Percentiles rank a stretch among this genome's conserved stretches.
phyloP scores from a whole-genome alignment of 2,888 invertebrate species.

The Euclidia mi region DNA sequence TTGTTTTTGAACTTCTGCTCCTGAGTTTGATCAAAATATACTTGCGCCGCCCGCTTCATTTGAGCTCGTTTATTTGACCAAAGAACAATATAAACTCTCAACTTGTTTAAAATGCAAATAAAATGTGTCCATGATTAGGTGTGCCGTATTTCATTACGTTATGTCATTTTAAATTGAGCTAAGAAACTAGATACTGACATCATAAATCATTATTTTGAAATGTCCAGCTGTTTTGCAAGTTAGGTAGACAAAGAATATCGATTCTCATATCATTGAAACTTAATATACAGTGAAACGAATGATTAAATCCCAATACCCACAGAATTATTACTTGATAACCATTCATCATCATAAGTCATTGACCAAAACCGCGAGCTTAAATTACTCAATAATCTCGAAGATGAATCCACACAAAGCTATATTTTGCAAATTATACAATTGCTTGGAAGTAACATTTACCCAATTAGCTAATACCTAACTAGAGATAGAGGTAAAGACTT shows the following conservation, averaged over 20 bases:
- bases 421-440: constrained; percentile 9
- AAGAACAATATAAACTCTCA: constrained; percentile 40
- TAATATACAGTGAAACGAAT: too few relatives aligned
- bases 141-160: constrained; percentile 8
- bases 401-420: constrained; percentile 2
- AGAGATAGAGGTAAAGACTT: constrained; percentile 16
- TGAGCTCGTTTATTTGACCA: constrained; percentile 61
- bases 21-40: constrained; percentile 87
- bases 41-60: constrained; percentile 75
- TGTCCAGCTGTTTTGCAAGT: too few relatives aligned
- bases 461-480: constrained; percentile 26
- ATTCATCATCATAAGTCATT: neutral
- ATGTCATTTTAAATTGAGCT: neutral
- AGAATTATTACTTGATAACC: neutral
- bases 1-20: constrained; percentile 87
- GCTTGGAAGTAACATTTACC: constrained; percentile 6
- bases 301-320: too few relatives aligned
- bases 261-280: too few relatives aligned
- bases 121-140: constrained; percentile 13
- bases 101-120: constrained; percentile 26
- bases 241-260: too few relatives aligned
- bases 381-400: constrained; percentile 27
- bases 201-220: too few relatives aligned
- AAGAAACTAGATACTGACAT: neutral
- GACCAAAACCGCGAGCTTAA: constrained; percentile 12